A percentile compares a stretch with the other conserved stretches of the same genome.
phyloP scores from a whole-genome alignment of 2,797 vertebrate species.

The Pseudotriccus pelzelni region DNA sequence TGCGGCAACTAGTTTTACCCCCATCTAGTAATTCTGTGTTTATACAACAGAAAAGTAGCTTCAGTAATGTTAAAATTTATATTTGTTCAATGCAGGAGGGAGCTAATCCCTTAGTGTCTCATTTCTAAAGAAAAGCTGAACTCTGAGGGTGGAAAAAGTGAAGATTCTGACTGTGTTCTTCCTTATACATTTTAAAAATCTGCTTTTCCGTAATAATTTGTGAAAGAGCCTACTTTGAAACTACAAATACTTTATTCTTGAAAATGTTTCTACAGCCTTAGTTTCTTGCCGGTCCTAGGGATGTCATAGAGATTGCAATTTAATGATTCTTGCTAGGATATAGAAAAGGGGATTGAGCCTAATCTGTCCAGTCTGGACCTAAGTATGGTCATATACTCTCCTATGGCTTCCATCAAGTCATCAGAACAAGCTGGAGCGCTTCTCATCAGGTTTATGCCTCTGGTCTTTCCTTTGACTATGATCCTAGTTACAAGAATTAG shows the following conservation, averaged over 20 bases:
- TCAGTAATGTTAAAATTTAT: background rate
- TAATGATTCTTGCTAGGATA: background rate
- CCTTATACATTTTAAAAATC: background rate
- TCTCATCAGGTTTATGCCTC: background rate
- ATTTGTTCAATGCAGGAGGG: background rate
- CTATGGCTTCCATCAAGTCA: background rate
- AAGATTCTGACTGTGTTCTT: background rate
- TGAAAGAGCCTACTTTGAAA: background rate
- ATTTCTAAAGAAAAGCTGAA: background rate
- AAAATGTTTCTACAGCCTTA: background rate
- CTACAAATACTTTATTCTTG: background rate
- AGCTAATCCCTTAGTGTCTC: background rate
- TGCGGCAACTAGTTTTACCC: background rate
- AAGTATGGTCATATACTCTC: rapidly evolving
- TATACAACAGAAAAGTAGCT: background rate
- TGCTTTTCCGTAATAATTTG: background rate
- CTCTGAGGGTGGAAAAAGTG: background rate
- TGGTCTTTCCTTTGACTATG: background rate
- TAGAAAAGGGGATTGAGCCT: background rate
- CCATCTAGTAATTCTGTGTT: background rate
- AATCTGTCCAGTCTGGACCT: background rate
- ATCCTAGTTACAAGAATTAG: background rate
- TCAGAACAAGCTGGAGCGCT: background rate
- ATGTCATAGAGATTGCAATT: background rate
- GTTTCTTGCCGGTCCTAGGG: background rate